phyloP scores from a whole-genome alignment of 2,888 invertebrate species.

The Sicus ferrugineus region DNA sequence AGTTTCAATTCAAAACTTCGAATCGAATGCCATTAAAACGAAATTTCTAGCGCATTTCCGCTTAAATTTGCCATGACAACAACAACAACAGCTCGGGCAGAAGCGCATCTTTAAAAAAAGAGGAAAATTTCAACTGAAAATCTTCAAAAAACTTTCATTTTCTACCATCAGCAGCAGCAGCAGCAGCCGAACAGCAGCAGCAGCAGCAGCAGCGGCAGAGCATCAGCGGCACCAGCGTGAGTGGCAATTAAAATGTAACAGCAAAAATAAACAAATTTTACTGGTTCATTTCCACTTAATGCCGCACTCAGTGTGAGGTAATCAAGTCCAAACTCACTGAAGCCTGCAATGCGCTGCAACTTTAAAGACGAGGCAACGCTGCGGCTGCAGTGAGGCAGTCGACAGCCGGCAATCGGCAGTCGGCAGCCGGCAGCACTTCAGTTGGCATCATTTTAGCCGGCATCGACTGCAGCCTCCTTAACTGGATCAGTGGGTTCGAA shows the following conservation, averaged over 20 bases:
- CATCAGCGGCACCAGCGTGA: neutral
- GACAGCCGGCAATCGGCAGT: too few relatives aligned
- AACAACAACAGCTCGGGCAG: neutral
- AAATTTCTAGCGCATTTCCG: constrained; percentile 3
- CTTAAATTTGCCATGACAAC: neutral
- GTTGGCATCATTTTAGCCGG: too few relatives aligned
- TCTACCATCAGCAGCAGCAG: neutral
- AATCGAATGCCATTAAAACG: neutral
- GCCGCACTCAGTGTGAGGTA: neutral
- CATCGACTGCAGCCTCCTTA: neutral
- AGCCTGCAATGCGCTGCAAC: too few relatives aligned
- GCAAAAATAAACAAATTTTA: neutral
- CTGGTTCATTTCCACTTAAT: neutral
- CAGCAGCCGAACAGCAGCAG: neutral
- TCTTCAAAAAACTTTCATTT: constrained; percentile 8
- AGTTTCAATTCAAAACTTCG: too few relatives aligned
- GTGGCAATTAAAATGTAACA: neutral
- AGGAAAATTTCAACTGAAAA: neutral
- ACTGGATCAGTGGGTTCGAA: neutral
- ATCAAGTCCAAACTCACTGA: neutral
- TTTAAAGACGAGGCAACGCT: too few relatives aligned
- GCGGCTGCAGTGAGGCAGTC: too few relatives aligned
- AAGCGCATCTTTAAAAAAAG: neutral
- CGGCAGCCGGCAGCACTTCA: too few relatives aligned
- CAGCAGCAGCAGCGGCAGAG: neutral